Evolutionary conservation across 1,140 invertebrate genomes (phyloP).

Genomic region (Pseudomyrmex flavicornis): DNA sequence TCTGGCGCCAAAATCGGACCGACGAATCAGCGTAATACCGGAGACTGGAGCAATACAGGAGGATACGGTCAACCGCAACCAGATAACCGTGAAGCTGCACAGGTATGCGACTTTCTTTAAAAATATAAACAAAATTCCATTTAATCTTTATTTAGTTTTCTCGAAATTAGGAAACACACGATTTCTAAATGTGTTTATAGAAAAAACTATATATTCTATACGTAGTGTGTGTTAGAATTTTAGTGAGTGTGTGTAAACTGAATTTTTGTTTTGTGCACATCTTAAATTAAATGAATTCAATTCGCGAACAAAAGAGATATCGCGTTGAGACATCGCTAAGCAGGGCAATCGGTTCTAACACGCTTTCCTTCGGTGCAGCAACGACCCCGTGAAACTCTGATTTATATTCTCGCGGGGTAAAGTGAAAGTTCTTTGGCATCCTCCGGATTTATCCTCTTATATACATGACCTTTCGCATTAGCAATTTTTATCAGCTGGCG

Average conservation of each 20-base stretch:
- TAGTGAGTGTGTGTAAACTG: too few relatives aligned
- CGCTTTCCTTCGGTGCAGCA: slow-evolving; percentile 15
- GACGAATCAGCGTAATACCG: slow-evolving; percentile 93
- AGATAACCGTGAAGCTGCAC: slow-evolving; percentile 95
- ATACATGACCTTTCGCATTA: slow-evolving; percentile 33
- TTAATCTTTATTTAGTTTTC: too few relatives aligned
- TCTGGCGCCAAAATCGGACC: slow-evolving; percentile 95
- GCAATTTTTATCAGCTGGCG: slow-evolving; percentile 17
- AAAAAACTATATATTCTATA: too few relatives aligned
- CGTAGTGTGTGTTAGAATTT: too few relatives aligned
- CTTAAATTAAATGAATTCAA: slow-evolving; percentile 4
- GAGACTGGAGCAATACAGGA: slow-evolving; percentile 95
- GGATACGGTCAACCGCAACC: slow-evolving; percentile 94
- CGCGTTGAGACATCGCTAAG: background rate
- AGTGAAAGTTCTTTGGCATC: slow-evolving; percentile 50
- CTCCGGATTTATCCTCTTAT: slow-evolving; percentile 25
- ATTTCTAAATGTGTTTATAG: too few relatives aligned
- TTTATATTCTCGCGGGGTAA: slow-evolving; percentile 40
- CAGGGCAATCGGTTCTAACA: slow-evolving; percentile 1
- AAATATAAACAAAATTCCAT: too few relatives aligned
- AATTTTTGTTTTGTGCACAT: too few relatives aligned
- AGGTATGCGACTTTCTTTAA: slow-evolving; percentile 85
- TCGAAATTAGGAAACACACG: too few relatives aligned
- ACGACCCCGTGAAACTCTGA: slow-evolving; percentile 39
- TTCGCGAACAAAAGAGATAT: background rate